Base-by-base conservation (phyloP, 2,113 vertebrate species). In the Himantopus leucocephalus region DNA sequence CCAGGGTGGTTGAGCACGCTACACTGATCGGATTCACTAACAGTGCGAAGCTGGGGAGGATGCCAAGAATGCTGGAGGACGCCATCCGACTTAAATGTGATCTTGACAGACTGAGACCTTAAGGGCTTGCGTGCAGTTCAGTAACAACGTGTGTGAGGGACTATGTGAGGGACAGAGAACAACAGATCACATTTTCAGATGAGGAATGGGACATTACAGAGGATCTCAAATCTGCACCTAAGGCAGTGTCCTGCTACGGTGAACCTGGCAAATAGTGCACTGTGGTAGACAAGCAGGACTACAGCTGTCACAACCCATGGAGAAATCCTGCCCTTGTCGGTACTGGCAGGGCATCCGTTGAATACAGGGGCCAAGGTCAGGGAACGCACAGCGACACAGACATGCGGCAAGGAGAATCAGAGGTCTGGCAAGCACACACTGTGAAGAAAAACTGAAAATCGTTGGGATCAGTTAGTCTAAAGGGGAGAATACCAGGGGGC, bases 251-350 rank as follows among this genome's bases (percentile, higher is more conserved):
- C 35, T 92, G n/a, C 81, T 56, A 2, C 1, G 2, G 32, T 24
- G 59, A 67, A 18, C 14, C 2, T 0, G 45, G 0, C 30, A 80
- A 35, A 20, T 0, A 14, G 34, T 1, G 3, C 1, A 1, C 62
- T 41, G n/a, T 22, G 45, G 60, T 2, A 29, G 23, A 55, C 63
- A n/a, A 66, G 89, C 60, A 26, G 41, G 66, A 19, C 64, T 39
- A 14, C 6, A 45, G 35, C 63, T 18, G 9, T 22, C 43, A 43
- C 4, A 0, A 13, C 1, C 1, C 1, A 3, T 2, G 23, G 52
- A 81, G 63, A 72, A 66, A 43, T 24, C 75, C 47, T 53, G 34
- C 26, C 68, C 37, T 26, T 82, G 20, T 48, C 66, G 72, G 39
- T 8, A 37, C 20, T 37, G 58, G 19, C 60, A 68, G 27, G 34